Evolutionary conservation across 2,797 vertebrate genomes (phyloP).

Genomic region (Rhinatrema bivittatum): DNA sequence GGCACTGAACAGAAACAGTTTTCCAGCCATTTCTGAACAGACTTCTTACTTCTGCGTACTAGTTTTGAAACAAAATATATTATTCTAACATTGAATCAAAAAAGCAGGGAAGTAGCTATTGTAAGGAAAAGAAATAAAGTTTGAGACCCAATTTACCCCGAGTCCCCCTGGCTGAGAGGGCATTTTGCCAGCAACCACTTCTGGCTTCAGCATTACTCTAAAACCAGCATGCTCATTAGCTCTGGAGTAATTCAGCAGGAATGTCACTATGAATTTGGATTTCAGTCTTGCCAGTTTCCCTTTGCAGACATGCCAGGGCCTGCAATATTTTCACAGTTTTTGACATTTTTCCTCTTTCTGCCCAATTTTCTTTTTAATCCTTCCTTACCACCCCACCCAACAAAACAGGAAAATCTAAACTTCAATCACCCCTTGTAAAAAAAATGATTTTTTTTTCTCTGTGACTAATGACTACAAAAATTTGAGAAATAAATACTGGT

Average conservation of each 20-base stretch:
- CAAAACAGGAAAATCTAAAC: slow-evolving; percentile 13
- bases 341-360: slow-evolving; percentile 5
- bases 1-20: neutral
- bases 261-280: slow-evolving; percentile 25
- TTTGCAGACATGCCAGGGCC: slow-evolving; percentile 30
- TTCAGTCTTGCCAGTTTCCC: slow-evolving; percentile 21
- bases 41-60: no score
- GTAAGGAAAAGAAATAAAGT: neutral
- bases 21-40: neutral
- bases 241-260: slow-evolving; percentile 33
- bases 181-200: slow-evolving; percentile 20
- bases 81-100: neutral
- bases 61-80: neutral
- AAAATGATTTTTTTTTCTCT: neutral
- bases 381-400: no score
- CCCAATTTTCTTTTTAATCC: slow-evolving; percentile 6
- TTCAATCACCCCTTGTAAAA: neutral
- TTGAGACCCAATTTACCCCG: neutral
- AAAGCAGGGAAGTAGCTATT: slow-evolving; percentile 4
- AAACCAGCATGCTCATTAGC: slow-evolving; percentile 17
- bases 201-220: slow-evolving; percentile 5
- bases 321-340: slow-evolving; percentile 20
- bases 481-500: no score
- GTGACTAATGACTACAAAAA: neutral
- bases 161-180: neutral